These are phyloP conservation scores for Papilio protenor DNA, from an alignment of 2,888 invertebrate genomes.

Conservation along the genomic window DNA sequence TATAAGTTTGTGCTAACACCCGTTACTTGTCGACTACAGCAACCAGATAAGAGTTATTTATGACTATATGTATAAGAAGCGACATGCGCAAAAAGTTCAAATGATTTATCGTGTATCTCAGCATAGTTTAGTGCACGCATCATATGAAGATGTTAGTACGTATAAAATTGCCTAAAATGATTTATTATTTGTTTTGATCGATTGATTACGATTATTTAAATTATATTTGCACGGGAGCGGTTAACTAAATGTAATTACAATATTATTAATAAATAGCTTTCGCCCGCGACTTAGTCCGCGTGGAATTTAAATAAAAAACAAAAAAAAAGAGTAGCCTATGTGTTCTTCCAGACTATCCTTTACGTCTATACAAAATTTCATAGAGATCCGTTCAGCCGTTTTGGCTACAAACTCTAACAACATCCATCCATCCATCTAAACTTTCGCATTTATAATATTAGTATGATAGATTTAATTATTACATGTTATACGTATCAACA, in stretches of 20 bases:
- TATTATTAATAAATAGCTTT: not conserved
- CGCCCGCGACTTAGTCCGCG: too few relatives aligned
- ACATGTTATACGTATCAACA: too few relatives aligned
- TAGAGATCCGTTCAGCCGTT: too few relatives aligned
- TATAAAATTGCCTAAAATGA: slow-evolving; percentile 40
- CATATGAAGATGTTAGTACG: slow-evolving; percentile 42
- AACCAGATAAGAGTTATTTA: slow-evolving; percentile 51
- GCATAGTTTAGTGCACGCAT: slow-evolving; percentile 35
- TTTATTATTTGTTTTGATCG: slow-evolving; percentile 44
- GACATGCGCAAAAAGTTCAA: slow-evolving; percentile 53
- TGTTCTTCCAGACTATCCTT: too few relatives aligned
- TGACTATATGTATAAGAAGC: slow-evolving; percentile 49
- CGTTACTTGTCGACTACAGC: slow-evolving; percentile 47
- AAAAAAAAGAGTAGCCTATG: too few relatives aligned
- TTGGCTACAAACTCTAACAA: too few relatives aligned
- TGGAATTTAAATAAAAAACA: too few relatives aligned
- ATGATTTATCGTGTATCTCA: slow-evolving; percentile 52
- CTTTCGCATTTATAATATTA: too few relatives aligned
- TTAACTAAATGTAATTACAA: not conserved
- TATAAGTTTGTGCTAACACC: slow-evolving; percentile 38
- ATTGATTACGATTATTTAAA: slow-evolving; percentile 29
- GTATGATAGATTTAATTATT: not conserved
- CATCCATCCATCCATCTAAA: too few relatives aligned
- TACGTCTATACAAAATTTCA: too few relatives aligned
- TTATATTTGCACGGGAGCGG: slow-evolving; percentile 21